These are phyloP conservation scores for Desoria tigrina DNA, from an alignment of 2,888 invertebrate genomes.

Conservation along the genomic window DNA sequence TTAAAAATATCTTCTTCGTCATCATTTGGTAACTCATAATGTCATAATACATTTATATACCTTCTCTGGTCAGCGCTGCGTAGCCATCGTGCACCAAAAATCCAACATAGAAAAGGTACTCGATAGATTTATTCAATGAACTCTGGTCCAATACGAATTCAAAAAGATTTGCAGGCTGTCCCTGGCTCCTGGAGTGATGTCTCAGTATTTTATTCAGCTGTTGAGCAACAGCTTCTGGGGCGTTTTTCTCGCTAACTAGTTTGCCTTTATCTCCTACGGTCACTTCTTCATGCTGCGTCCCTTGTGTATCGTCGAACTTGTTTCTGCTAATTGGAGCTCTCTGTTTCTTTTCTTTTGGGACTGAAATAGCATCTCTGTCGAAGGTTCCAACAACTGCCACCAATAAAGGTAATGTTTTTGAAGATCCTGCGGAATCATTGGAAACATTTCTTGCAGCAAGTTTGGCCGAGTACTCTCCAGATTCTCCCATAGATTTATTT, in stretches of 20 bases:
- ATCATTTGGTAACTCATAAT: too few species aligned
- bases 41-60: conserved; percentile 14
- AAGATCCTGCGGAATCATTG: conserved; percentile 8
- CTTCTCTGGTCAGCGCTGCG: conserved; percentile 21
- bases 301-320: conserved; percentile 16
- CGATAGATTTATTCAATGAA: conserved; percentile 29
- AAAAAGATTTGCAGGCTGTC: conserved; percentile 14
- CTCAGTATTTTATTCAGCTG: conserved; percentile 30
- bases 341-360: conserved; percentile 30
- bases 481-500: background rate
- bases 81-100: conserved; percentile 41
- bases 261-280: conserved; percentile 3
- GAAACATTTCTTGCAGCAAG: background rate
- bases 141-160: conserved; percentile 35
- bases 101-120: conserved; percentile 37
- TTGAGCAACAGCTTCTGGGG: conserved; percentile 26
- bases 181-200: background rate
- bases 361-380: conserved; percentile 27
- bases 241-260: conserved; percentile 17
- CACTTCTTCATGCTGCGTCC: conserved; percentile 38
- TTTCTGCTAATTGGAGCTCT: conserved; percentile 28
- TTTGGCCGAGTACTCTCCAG: conserved; percentile 1
- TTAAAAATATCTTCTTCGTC: background rate
- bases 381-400: conserved; percentile 34
- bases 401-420: conserved; percentile 22